phyloP scores from a whole-genome alignment of 1,140 invertebrate genomes.

The Oedothorax gibbosus region DNA sequence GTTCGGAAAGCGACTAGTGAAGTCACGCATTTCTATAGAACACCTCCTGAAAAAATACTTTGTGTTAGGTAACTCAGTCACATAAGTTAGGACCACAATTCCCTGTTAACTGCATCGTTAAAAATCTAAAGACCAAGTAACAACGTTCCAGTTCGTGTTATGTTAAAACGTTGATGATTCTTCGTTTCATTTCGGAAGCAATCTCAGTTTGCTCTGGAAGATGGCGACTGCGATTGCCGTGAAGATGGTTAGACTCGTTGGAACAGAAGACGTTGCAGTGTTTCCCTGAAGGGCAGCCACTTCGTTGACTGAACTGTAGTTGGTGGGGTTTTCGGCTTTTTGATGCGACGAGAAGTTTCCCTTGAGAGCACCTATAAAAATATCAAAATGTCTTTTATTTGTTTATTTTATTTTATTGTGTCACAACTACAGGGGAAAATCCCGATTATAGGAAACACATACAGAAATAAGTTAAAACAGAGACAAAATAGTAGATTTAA shows the following conservation, averaged over 20 bases:
- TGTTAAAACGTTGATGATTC: neutral
- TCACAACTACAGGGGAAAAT: too few species aligned
- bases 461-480: too few species aligned
- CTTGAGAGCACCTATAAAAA: constrained; percentile 15
- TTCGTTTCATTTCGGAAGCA: constrained; percentile 25
- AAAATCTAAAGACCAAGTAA: neutral
- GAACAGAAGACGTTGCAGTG: neutral
- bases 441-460: too few species aligned
- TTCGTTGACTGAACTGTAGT: constrained; percentile 8
- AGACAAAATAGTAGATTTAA: too few species aligned
- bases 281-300: constrained; percentile 15
- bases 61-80: neutral
- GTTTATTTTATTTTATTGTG: neutral
- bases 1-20: too few species aligned
- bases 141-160: neutral
- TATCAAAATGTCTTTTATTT: neutral
- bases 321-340: constrained; percentile 2
- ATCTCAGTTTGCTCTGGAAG: constrained; percentile 11
- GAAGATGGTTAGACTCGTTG: constrained; percentile 16
- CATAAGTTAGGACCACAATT: neutral
- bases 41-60: neutral
- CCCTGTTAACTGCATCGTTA: neutral
- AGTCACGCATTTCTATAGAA: too few species aligned
- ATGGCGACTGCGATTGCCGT: neutral
- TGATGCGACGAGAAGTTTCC: neutral